These are phyloP conservation scores for Odobenus rosmarus DNA, from an alignment of 2,113 vertebrate species.

Conservation along the genomic window DNA sequence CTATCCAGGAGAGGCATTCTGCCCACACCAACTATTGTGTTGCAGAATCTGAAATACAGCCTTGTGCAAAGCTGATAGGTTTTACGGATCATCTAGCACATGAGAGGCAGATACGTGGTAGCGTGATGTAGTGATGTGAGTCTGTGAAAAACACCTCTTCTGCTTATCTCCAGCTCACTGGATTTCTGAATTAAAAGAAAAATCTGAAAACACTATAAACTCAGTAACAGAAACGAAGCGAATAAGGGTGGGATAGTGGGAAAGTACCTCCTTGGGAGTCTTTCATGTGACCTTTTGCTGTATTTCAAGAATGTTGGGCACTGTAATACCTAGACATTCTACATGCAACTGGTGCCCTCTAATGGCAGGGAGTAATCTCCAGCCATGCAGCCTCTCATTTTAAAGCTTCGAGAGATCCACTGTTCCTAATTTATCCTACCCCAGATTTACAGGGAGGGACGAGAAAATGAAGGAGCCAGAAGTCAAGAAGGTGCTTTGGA, in stretches of 20 bases:
- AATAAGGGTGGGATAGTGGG: background rate
- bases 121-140: background rate
- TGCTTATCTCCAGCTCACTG: background rate
- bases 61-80: background rate
- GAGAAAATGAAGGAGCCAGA: background rate
- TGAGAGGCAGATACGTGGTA: background rate
- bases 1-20: background rate
- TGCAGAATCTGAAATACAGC: background rate
- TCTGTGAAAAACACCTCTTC: background rate
- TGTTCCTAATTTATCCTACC: background rate
- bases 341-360: slow-evolving; percentile 49
- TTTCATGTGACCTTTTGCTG: background rate
- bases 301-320: background rate
- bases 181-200: background rate
- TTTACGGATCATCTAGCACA: background rate
- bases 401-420: background rate
- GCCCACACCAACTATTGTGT: background rate
- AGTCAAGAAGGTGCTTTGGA: background rate
- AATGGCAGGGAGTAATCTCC: background rate
- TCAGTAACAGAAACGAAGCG: background rate
- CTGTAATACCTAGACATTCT: background rate
- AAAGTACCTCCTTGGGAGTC: background rate
- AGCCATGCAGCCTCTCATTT: background rate
- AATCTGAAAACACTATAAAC: background rate
- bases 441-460: background rate